These are phyloP conservation scores for Glaucomys volans DNA, from an alignment of 2,113 vertebrate genomes.

Conservation along the genomic window DNA sequence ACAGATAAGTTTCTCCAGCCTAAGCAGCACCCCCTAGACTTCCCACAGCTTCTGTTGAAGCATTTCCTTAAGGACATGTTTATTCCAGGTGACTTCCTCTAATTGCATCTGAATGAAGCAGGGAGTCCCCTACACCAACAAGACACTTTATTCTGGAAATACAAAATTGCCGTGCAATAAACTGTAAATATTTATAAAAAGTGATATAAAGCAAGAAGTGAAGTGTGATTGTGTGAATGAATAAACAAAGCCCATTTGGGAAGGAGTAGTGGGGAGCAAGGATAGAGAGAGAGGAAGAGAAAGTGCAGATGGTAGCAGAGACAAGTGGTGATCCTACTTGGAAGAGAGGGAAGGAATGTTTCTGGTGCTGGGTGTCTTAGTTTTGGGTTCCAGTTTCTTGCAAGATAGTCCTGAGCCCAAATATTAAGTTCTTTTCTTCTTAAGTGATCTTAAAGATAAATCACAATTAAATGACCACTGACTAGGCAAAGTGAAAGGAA, in stretches of 20 bases:
- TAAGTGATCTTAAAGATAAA: background rate
- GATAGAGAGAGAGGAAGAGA: background rate
- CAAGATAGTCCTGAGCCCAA: background rate
- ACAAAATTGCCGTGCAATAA: background rate
- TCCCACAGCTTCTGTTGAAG: background rate
- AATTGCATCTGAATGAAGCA: background rate
- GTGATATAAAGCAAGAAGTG: background rate
- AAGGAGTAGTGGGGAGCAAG: background rate
- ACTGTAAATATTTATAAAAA: background rate
- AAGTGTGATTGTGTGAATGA: background rate
- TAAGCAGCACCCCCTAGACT: background rate
- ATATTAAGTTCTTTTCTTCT: background rate
- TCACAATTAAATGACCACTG: background rate
- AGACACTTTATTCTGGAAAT: background rate
- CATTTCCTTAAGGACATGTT: background rate
- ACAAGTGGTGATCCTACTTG: background rate
- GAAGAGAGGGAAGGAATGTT: background rate
- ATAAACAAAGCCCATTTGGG: background rate
- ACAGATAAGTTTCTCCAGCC: background rate
- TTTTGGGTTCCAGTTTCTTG: background rate
- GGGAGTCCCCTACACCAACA: background rate
- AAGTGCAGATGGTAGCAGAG: too few relatives aligned
- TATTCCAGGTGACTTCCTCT: background rate
- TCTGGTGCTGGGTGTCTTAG: background rate
- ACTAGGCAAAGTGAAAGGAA: background rate